Conservation (phyloP, 2,113 vertebrate species). For the Sakesphorus luctuosus region DNA sequence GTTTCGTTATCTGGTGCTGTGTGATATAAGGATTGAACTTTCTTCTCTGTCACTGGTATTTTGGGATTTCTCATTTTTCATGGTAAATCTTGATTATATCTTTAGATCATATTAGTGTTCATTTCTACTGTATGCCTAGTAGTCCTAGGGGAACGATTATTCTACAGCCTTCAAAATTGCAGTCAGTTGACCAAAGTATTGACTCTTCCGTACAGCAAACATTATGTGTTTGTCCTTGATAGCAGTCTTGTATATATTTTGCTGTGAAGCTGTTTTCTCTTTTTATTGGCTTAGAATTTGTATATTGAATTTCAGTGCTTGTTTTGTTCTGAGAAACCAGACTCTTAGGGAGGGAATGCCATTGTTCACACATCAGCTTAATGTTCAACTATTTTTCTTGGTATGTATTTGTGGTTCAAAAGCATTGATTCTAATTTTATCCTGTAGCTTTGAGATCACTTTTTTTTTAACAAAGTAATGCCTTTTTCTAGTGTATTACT, state of each 20-base stretch:
- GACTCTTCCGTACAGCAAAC: neutral
- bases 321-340: neutral
- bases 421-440: neutral
- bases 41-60: neutral
- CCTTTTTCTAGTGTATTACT: neutral
- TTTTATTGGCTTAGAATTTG: neutral
- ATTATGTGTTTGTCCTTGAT: neutral
- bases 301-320: neutral
- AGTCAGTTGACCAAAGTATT: neutral
- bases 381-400: neutral
- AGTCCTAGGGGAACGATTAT: neutral
- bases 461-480: neutral
- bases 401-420: neutral
- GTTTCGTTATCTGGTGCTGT: neutral
- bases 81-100: neutral
- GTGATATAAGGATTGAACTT: neutral
- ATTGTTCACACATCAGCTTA: neutral
- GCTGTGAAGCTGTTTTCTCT: neutral
- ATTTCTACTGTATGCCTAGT: neutral
- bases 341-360: neutral
- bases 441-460: neutral
- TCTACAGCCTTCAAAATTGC: neutral
- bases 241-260: neutral
- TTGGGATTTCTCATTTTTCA: neutral
- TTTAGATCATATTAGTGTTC: neutral